These are phyloP conservation scores for Pygoscelis adeliae DNA, from an alignment of 2,113 vertebrate species.

Conservation along the genomic window DNA sequence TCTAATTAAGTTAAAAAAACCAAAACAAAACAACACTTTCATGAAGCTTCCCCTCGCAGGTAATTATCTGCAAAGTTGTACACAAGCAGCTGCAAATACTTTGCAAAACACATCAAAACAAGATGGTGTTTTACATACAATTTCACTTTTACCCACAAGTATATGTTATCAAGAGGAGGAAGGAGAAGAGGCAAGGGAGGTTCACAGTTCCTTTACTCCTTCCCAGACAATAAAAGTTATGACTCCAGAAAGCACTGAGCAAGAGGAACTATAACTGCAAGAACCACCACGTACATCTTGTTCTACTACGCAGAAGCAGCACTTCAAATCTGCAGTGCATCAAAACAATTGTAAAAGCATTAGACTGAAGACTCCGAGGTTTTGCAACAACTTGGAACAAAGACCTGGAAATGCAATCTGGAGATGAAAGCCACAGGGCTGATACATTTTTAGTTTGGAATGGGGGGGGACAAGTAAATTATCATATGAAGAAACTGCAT, in stretches of 20 bases:
- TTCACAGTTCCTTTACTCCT: neutral
- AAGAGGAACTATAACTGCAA: neutral
- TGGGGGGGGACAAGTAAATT: neutral
- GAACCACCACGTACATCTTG: neutral
- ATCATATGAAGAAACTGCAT: neutral
- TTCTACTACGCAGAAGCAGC: neutral
- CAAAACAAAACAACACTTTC: neutral
- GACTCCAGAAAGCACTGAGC: neutral
- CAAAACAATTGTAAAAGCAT: neutral
- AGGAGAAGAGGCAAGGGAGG: neutral
- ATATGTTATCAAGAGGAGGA: neutral
- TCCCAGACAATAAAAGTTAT: neutral
- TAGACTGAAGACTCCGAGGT: neutral
- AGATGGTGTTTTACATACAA: neutral
- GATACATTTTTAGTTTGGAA: neutral
- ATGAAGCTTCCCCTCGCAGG: neutral
- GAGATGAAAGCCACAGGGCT: neutral
- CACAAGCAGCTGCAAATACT: neutral
- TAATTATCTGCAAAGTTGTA: neutral
- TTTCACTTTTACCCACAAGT: neutral
- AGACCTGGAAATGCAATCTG: neutral
- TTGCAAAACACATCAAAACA: neutral
- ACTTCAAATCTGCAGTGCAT: neutral
- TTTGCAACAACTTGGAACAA: neutral
- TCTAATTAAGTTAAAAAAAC: neutral